Evolutionary conservation across 2,888 invertebrate species (phyloP).

Genomic region (Drosophila multiciliata): DNA sequence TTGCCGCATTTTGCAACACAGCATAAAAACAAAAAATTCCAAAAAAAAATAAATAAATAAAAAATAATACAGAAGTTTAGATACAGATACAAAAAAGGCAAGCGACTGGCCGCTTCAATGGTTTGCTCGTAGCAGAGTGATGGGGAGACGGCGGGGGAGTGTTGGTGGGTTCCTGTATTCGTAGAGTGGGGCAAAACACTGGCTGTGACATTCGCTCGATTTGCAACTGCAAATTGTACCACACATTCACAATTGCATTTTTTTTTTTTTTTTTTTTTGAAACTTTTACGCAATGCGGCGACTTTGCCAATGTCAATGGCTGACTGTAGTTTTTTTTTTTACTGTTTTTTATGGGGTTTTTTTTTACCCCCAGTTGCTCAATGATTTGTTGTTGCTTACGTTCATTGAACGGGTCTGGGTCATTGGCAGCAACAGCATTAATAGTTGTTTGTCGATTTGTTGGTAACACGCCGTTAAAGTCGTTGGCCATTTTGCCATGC

Average conservation of each 20-base stretch:
- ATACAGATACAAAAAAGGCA: not conserved
- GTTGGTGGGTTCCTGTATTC: not conserved
- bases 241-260: slow-evolving; percentile 25
- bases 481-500: slow-evolving; percentile 55
- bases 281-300: slow-evolving; percentile 50
- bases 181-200: slow-evolving; percentile 32
- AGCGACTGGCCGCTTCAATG: slow-evolving; percentile 38
- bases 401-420: slow-evolving; percentile 55
- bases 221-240: slow-evolving; percentile 41
- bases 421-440: slow-evolving; percentile 46
- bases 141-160: not conserved
- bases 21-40: not conserved
- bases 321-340: slow-evolving; percentile 22
- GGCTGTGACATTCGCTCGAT: slow-evolving; percentile 61
- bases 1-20: slow-evolving; percentile 53
- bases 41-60: not conserved
- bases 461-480: slow-evolving; percentile 43
- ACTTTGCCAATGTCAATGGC: slow-evolving; percentile 54
- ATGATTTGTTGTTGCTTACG: slow-evolving; percentile 37
- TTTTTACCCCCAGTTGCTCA: slow-evolving; percentile 18
- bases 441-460: slow-evolving; percentile 8
- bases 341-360: slow-evolving; percentile 1
- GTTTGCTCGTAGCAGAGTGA: slow-evolving; percentile 2
- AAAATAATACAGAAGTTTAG: slow-evolving; percentile 13
- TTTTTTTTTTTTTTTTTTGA: slow-evolving; percentile 1